phyloP scores from a whole-genome alignment of 2,797 vertebrate species.

The Benthosema pterotum region DNA sequence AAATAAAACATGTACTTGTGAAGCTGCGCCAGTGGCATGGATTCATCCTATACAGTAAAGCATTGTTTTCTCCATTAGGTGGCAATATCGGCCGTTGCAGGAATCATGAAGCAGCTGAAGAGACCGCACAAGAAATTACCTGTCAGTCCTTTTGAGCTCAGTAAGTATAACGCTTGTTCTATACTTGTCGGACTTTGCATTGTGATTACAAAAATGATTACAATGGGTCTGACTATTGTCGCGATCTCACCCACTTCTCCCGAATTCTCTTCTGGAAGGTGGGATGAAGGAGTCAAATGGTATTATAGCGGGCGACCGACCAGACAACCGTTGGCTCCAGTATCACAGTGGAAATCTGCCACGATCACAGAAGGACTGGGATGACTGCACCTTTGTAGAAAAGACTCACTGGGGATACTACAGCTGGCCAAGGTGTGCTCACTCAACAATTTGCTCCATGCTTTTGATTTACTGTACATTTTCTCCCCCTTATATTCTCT shows the following conservation, averaged over 20 bases:
- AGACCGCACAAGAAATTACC: slow-evolving; percentile 90
- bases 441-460: slow-evolving; percentile 5
- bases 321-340: slow-evolving; percentile 94
- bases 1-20: not conserved
- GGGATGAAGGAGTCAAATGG: slow-evolving; percentile 68
- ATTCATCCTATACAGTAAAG: not conserved
- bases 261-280: slow-evolving; percentile 69
- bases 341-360: slow-evolving; percentile 89
- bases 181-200: not conserved
- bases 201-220: not conserved
- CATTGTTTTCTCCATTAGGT: slow-evolving; percentile 80
- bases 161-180: slow-evolving; percentile 70
- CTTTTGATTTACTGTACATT: no score
- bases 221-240: not conserved
- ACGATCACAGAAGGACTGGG: slow-evolving; percentile 89
- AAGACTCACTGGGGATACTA: slow-evolving; percentile 99
- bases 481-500: no score
- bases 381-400: slow-evolving; percentile 89
- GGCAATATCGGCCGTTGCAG: slow-evolving; percentile 94
- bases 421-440: slow-evolving; percentile 93
- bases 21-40: not conserved
- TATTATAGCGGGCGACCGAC: slow-evolving; percentile 87
- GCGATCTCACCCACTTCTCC: not conserved
- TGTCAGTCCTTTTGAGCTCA: slow-evolving; percentile 87
- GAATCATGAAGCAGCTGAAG: slow-evolving; percentile 96